These are phyloP conservation scores for Seriola aureovittata DNA, from an alignment of 2,113 vertebrate species.

Conservation along the genomic window DNA sequence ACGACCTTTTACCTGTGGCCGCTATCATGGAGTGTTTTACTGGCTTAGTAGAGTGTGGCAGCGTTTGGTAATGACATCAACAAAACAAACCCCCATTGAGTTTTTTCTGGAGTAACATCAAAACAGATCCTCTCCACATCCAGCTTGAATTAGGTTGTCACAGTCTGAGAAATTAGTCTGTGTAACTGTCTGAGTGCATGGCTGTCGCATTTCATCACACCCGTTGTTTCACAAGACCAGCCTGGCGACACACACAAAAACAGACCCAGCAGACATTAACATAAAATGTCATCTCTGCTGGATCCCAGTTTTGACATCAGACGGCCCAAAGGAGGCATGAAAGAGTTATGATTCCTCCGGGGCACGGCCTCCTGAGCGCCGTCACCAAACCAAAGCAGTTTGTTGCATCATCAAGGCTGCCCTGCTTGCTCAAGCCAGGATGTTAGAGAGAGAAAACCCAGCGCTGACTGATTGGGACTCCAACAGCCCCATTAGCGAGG, in stretches of 20 bases:
- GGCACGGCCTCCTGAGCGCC: constrained; percentile 22
- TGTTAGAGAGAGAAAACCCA: constrained; percentile 35
- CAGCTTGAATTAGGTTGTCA: constrained; percentile 53
- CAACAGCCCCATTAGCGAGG: constrained; percentile 63
- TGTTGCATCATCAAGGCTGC: constrained; percentile 55
- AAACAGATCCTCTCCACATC: constrained; percentile 50
- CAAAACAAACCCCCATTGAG: constrained; percentile 22
- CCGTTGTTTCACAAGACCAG: constrained; percentile 37
- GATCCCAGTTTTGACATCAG: constrained; percentile 68
- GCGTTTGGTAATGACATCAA: constrained; percentile 30
- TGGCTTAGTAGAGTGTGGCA: constrained; percentile 15
- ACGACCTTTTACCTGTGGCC: constrained; percentile 56
- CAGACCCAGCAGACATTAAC: constrained; percentile 45
- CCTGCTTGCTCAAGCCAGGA: constrained; percentile 25
- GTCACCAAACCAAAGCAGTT: constrained; percentile 38
- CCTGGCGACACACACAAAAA: constrained; percentile 30
- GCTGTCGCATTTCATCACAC: constrained; percentile 64
- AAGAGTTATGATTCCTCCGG: constrained; percentile 45
- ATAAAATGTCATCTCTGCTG: constrained; percentile 44
- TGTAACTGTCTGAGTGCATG: constrained; percentile 49
- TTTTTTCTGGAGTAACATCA: constrained; percentile 52
- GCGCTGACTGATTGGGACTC: constrained; percentile 49
- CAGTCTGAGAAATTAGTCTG: constrained; percentile 62
- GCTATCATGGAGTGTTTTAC: constrained; percentile 46
- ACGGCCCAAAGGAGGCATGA: constrained; percentile 46